Base-by-base conservation (phyloP, 2,888 invertebrate genomes). In the Rotaria macrura region DNA sequence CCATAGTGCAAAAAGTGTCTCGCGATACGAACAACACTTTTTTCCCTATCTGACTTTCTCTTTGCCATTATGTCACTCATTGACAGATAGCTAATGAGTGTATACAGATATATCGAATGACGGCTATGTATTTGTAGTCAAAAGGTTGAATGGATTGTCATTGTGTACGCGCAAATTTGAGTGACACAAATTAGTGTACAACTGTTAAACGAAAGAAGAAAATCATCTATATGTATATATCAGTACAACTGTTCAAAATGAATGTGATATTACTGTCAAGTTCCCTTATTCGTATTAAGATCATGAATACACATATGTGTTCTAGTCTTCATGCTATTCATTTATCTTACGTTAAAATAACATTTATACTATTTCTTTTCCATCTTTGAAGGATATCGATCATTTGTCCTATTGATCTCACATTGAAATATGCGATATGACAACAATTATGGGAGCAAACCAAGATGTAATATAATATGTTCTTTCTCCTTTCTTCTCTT, bases 41-140 rank as follows among this genome's bases (percentile, higher is more conserved):
- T 65, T 65, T 65, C 6, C 65, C 34, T 65, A 65, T 65, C 65
- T 65, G 34, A 65, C 34, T 65, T 65, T 65, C 34, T 65, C 65
- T 34, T 38, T 65, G 65, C 65, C 65, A 65, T 65, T 65, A 65
- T 65, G 65, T 65, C 34, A 65, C 65, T 38, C 65, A 65, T 65
- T 65, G 65, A 65, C 65, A 65, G 65, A 65, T 65, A 65, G 65
- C 65, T 65, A 65, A 65, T 65, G 65, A 65, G 65, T 29, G 29
- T 34, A 65, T 34, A 65, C 34, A 65, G 65, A 65, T 65, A 65
- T 65, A 65, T 65, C 65, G 34, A 65, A 65, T 65, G 65, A 65
- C 65, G 65, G 34, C 65, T 34, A 29, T 65, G 65, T 65, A 34
- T 65, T 65, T 34, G 65, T 65, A 65, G 65, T 65, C 34, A 34